Evolutionary conservation across 2,113 vertebrate genomes (phyloP), one percentile per base, ranked within the genome.

Genomic region (Vulpes ferrilata): DNA sequence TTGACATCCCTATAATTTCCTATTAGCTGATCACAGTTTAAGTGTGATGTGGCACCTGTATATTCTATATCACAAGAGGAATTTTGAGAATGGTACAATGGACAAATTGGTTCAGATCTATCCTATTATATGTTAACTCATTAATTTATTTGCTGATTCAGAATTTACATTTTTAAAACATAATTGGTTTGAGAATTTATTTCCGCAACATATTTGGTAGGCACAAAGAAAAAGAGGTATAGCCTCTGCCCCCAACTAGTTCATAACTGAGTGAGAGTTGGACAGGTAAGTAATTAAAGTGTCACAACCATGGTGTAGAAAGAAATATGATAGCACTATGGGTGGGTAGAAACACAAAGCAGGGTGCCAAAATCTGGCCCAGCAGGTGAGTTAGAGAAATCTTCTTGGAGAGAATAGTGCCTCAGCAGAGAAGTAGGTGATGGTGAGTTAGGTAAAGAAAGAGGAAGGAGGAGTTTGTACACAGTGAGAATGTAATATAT

Each of bases 101-200:
- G 16, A 27, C 27, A 57, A 6, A 90, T 53, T 71, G 57, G 57
- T 62, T 96, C 59, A 76, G 3, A 62, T 55, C 7, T 7, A 17
- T 74, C 12, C 27, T 22, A 22, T 55, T 17, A 5, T 43, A n/a
- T 59, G n/a, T 81, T 55, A 30, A 93, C 7, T 87, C 55, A 38
- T 69, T 67, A 76, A 89, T 88, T 55, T 67, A 27, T 90, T 67
- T 88, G 35, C 5, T 87, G 23, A 93, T 43, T 81, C 48, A 73
- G 60, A 38, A 16, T 97, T 88, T 17, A 48, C 16, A 51, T 80
- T 84, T 67, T 74, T 57, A 55, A 51, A 93, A 84, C 43, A 30
- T 19, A 88, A 38, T 19, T 53, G 59, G 38, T 97, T 71, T 92
- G 25, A 74, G 10, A 78, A 74, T 62, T 30, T 73, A 17, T 59